Evolutionary conservation across 2,888 invertebrate species (phyloP).

Genomic region (Eristalinus sepulchralis): DNA sequence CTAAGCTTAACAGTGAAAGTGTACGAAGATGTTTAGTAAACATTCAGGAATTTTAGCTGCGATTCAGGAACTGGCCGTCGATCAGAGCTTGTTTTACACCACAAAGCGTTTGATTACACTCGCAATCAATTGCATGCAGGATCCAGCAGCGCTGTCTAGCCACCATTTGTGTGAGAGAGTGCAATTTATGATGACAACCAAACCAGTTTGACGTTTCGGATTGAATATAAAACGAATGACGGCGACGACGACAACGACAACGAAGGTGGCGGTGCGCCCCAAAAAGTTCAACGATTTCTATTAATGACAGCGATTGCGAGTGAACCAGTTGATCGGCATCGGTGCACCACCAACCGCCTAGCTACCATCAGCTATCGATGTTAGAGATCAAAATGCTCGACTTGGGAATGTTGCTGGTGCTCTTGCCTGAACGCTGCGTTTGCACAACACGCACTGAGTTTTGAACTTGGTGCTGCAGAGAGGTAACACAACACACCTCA

Average conservation of each 20-base stretch:
- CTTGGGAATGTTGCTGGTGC: constrained; percentile 52
- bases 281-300: constrained; percentile 59
- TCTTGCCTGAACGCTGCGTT: constrained; percentile 24
- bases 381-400: constrained; percentile 34
- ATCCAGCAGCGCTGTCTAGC: not conserved
- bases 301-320: constrained; percentile 48
- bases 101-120: not conserved
- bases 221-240: constrained; percentile 38
- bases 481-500: constrained; percentile 43
- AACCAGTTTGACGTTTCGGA: constrained; percentile 43
- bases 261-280: constrained; percentile 1
- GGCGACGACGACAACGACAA: not conserved
- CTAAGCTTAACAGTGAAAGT: not conserved
- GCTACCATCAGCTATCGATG: constrained; percentile 9
- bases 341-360: not conserved
- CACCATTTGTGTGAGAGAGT: not conserved
- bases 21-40: not conserved
- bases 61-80: not conserved
- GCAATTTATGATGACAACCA: constrained; percentile 47
- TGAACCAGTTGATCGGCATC: constrained; percentile 34
- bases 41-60: not conserved
- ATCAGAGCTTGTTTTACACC: not conserved
- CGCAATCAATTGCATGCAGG: not conserved
- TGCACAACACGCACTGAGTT: constrained; percentile 49
- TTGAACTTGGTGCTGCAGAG: constrained; percentile 49